Evolutionary conservation across 2,797 vertebrate genomes (phyloP), one percentile per base, ranked within the genome.

Genomic region (Cyprinella venusta): DNA sequence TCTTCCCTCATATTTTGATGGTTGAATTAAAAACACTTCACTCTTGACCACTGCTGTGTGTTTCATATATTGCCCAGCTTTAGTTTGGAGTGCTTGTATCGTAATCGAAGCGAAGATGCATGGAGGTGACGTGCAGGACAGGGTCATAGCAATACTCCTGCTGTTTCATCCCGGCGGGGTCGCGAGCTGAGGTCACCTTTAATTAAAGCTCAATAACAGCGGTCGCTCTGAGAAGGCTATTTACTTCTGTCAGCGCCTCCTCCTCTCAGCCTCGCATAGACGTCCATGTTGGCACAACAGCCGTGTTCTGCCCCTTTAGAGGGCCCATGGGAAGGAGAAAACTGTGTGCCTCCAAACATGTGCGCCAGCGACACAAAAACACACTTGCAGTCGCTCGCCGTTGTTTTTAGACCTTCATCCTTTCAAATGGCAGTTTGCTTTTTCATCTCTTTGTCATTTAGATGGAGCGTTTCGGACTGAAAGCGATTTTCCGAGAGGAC

Each of bases 171-270:
- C 77, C 40, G 83, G 5, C 9, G 38, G 89, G 92, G 87, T 91
- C 89, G 87, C 85, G 86, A 86, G 48, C 2, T 65, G 74, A 88
- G 90, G 89, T 91, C 89, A 86, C 59, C 18, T 76, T 85, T 92
- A 89, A 94, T 94, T 90, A 91, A 93, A 64, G 88, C 76, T 82
- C 91, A 86, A 86, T 86, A 65, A 88, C 84, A 74, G 79, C 38
- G 42, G 5, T 26, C 76, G n/a, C 30, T 88, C 15, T 70, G 84
- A 86, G 85, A 50, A 70, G 9, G 63, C 84, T 76, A 64, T 88
- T 93, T 94, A 88, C 88, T 92, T 94, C 85, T 91, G 92, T 92
- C 80, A 89, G 69, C 86, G 7, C 19, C 71, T 87, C 86, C 77
- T 16, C 24, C 26, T 65, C 70, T 48, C 76, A 67, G 33, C 82